These are phyloP conservation scores for Crocodylus rhombifer DNA, from an alignment of 2,797 vertebrate species.

Conservation along the genomic window DNA sequence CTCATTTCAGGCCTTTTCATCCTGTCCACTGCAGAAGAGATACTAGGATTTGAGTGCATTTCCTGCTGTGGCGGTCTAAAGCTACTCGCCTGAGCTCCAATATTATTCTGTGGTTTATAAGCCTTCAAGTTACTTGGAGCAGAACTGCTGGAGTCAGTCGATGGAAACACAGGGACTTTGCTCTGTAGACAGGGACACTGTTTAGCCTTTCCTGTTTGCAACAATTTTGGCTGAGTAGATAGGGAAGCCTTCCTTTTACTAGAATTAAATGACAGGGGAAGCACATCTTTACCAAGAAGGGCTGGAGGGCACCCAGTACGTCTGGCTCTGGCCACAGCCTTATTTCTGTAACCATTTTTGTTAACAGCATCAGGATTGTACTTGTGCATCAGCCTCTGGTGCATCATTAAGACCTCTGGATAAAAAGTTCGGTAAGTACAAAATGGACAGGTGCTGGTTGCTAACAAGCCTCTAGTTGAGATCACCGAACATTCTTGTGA, in stretches of 20 bases:
- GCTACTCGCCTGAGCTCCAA: slow-evolving; percentile 64
- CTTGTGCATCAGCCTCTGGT: slow-evolving; percentile 91
- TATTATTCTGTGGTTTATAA: slow-evolving; percentile 59
- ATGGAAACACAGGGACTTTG: slow-evolving; percentile 71
- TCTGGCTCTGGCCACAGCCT: slow-evolving; percentile 75
- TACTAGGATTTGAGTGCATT: slow-evolving; percentile 59
- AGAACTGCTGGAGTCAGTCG: slow-evolving; percentile 66
- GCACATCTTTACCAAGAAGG: slow-evolving; percentile 91
- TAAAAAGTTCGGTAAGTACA: slow-evolving; percentile 93
- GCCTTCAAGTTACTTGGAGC: slow-evolving; percentile 82
- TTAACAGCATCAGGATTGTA: slow-evolving; percentile 81
- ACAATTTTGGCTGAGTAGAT: slow-evolving; percentile 72
- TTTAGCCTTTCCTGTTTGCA: slow-evolving; percentile 74
- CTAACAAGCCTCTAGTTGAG: slow-evolving; percentile 76
- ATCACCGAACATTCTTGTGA: slow-evolving; percentile 77
- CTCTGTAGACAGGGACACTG: slow-evolving; percentile 43
- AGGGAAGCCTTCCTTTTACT: slow-evolving; percentile 83
- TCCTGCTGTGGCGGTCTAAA: slow-evolving; percentile 75
- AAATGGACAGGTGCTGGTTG: slow-evolving; percentile 84
- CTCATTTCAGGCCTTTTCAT: slow-evolving; percentile 73
- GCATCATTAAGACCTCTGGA: slow-evolving; percentile 94
- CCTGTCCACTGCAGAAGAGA: slow-evolving; percentile 70
- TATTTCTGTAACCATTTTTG: slow-evolving; percentile 71
- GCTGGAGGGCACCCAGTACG: slow-evolving; percentile 94
- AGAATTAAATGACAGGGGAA: slow-evolving; percentile 79